phyloP scores from a whole-genome alignment of 35 echinoderm and acorn worm genomes.

The Apostichopus californicus region DNA sequence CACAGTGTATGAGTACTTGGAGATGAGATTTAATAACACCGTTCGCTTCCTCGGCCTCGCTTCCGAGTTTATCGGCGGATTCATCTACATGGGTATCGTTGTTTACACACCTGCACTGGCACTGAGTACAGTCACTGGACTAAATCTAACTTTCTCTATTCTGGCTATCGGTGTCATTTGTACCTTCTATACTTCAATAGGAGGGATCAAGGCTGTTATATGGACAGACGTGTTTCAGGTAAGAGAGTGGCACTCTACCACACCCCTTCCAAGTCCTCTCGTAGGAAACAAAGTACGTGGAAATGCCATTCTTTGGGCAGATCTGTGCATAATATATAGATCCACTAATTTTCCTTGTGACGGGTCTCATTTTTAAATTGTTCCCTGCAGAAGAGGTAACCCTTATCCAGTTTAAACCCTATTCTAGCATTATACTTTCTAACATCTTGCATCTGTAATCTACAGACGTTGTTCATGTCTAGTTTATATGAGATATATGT shows the following conservation, averaged over 20 bases:
- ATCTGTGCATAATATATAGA: too few relatives aligned
- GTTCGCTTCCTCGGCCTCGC: neutral
- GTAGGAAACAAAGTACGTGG: too few relatives aligned
- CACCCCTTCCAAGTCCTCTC: too few relatives aligned
- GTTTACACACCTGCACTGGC: constrained; percentile 40
- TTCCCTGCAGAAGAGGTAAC: too few relatives aligned
- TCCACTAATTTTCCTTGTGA: too few relatives aligned
- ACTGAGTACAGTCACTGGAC: constrained; percentile 41
- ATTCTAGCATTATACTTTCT: too few relatives aligned
- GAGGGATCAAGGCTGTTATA: constrained; percentile 45
- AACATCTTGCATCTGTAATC: too few relatives aligned
- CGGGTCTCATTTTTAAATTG: too few relatives aligned
- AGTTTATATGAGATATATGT: too few relatives aligned
- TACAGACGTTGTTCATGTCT: too few relatives aligned
- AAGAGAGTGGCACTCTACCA: neutral
- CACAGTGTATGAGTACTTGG: constrained; percentile 40
- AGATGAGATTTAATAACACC: constrained; percentile 17
- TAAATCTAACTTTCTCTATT: constrained; percentile 15
- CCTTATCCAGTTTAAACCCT: too few relatives aligned
- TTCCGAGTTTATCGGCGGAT: neutral
- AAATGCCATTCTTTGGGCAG: too few relatives aligned
- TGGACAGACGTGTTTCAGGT: constrained; percentile 55
- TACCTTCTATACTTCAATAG: constrained; percentile 51
- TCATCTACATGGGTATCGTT: constrained; percentile 28
- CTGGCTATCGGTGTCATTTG: constrained; percentile 26